These are phyloP conservation scores for Drosophila pseudoobscura DNA, from an alignment of 1,140 invertebrate genomes.

Conservation along the genomic window DNA sequence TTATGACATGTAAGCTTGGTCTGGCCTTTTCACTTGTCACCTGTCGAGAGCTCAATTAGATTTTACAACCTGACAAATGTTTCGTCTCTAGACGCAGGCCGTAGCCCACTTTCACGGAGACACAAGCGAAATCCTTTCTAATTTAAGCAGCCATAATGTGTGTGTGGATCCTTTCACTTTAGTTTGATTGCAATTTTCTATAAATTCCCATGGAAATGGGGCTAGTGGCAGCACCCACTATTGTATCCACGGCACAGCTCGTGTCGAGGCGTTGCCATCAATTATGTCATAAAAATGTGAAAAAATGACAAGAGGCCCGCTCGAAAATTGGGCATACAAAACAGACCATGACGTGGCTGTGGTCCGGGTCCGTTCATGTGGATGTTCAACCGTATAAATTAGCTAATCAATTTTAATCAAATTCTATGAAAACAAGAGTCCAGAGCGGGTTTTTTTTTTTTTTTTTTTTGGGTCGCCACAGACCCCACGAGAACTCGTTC, in stretches of 20 bases:
- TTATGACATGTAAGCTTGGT: background rate
- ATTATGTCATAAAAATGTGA: conserved; percentile 55
- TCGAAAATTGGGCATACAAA: conserved; percentile 35
- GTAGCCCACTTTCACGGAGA: conserved; percentile 33
- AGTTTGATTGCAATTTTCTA: conserved; percentile 11
- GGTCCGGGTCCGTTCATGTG: conserved; percentile 6
- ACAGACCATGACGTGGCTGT: conserved; percentile 36
- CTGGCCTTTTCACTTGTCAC: conserved; percentile 22
- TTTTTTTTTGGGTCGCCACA: conserved; percentile 31
- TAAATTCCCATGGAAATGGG: conserved; percentile 17
- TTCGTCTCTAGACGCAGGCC: background rate
- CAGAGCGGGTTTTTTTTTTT: conserved; percentile 33
- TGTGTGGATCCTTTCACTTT: conserved; percentile 49
- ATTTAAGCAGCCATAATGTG: conserved; percentile 40
- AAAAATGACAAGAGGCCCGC: conserved; percentile 21
- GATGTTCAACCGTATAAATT: conserved; percentile 47
- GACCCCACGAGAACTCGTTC: conserved; percentile 29
- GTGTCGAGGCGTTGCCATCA: conserved; percentile 57
- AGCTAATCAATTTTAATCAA: conserved; percentile 67
- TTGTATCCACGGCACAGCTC: conserved; percentile 14
- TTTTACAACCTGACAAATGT: conserved; percentile 27
- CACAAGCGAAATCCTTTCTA: conserved; percentile 41
- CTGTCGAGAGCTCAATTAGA: conserved; percentile 36
- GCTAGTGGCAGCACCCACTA: background rate
- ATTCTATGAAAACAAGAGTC: conserved; percentile 45